Conservation (phyloP, 53 echinoderm and acorn worm genomes). For the Mesocentrotus franciscanus region DNA sequence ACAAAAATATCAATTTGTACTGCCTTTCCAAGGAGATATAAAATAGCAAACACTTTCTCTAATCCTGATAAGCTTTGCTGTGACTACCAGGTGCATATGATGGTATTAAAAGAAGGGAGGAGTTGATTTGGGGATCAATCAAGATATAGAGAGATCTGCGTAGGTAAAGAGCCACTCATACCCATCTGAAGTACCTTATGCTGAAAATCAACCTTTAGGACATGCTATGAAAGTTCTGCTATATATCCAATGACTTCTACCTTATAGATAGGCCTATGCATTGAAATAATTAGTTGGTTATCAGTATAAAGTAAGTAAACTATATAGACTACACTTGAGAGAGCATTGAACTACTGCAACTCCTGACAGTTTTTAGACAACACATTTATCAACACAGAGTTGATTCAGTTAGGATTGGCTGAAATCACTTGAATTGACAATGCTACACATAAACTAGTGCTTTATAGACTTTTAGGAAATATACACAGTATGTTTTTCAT, state of each 20-base stretch:
- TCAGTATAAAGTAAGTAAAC: no score
- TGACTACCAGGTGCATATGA: not conserved
- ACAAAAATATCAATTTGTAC: not conserved
- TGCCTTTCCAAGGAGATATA: not conserved
- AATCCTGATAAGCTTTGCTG: slow-evolving; percentile 5
- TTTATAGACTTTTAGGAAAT: no score
- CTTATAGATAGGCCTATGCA: no score
- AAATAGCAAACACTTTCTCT: not conserved
- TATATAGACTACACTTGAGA: no score
- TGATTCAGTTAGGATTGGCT: no score
- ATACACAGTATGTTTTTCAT: no score
- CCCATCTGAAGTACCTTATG: not conserved
- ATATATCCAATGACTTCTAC: not conserved
- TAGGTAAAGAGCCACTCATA: not conserved
- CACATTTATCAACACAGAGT: no score
- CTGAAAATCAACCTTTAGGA: not conserved
- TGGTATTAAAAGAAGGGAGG: slow-evolving; percentile 13
- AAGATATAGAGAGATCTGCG: not conserved
- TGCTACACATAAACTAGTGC: no score
- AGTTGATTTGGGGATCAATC: not conserved
- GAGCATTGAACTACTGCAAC: no score
- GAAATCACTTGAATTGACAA: no score
- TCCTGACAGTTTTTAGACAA: no score
- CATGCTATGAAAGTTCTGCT: not conserved
- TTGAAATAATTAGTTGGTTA: no score